Evolutionary conservation across 2,888 invertebrate genomes (phyloP), one percentile per base, ranked within the genome.

Genomic region (Tortricodes alternella): DNA sequence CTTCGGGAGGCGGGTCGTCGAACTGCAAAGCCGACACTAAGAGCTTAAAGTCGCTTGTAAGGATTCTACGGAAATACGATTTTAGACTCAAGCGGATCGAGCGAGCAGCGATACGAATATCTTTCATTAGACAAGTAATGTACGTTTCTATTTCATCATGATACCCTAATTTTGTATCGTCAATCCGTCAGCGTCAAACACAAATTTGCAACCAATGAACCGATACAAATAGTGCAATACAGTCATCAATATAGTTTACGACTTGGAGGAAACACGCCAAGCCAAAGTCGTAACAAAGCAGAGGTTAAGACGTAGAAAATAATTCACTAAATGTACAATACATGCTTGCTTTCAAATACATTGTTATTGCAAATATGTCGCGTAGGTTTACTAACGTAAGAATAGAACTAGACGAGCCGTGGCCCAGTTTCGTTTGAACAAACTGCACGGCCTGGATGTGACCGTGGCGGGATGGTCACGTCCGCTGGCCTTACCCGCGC

Each of bases 61-160:
- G 90, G 89, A 89, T 90, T 90, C 90, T 82, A 86, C 88, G 89
- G 88, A 89, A 89, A 89, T 88, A 89, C 89, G 83, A 82, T 88
- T 90, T 89, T 89, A 89, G 86, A 86, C 82, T 78, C 82, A 63
- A 60, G 69, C 72, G 67, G 68, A 59, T 67, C 64, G 80, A 77
- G 76, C 75, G 72, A 77, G 75, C 73, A 70, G 77, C 69, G 66
- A 68, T 64, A 62, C 57, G 66, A 68, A 44, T 59, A 53, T 60
- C 57, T 56, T 49, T 56, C 24, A 55, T 56, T 29, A 50, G n/a
- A 16, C 44, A 37, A 35, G 18, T 23, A 51, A 13, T n/a, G 24
- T 27, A 16, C 21, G 7, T 43, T 16, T 3, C 11, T 39, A 29
- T 13, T 24, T 27, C 41, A 9, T 15, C 24, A 24, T 7, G 23